Percentiles rank a stretch among this genome's conserved stretches.
Conservation (phyloP, 2,888 invertebrate species). For the Drosophila aldrichi region DNA sequence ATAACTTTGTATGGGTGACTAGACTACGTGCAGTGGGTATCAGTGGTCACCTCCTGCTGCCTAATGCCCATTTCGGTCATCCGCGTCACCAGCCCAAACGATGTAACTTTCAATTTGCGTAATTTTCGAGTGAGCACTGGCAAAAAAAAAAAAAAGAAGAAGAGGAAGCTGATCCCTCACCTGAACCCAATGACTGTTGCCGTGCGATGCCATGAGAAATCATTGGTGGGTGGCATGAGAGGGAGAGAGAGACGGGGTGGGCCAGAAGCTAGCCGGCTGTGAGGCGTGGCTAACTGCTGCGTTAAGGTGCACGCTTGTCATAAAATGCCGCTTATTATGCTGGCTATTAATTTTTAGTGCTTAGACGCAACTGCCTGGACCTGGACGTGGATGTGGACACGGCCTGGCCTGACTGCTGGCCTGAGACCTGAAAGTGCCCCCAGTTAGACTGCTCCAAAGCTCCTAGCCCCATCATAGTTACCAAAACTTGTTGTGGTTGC, state of each 20-base stretch:
- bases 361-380: constrained; percentile 53
- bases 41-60: constrained; percentile 22
- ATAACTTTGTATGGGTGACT: constrained; percentile 46
- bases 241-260: neutral
- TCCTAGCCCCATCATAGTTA: constrained; percentile 15
- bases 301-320: constrained; percentile 78
- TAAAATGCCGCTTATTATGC: constrained; percentile 83
- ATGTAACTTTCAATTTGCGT: constrained; percentile 80
- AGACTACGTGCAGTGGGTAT: neutral
- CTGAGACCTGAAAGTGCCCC: constrained; percentile 11
- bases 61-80: constrained; percentile 52
- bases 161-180: constrained; percentile 73
- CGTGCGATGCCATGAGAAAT: constrained; percentile 62
- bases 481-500: constrained; percentile 40
- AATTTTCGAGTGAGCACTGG: constrained; percentile 66
- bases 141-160: neutral
- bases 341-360: constrained; percentile 82
- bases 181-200: constrained; percentile 72
- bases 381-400: constrained; percentile 3
- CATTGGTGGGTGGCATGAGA: constrained; percentile 9
- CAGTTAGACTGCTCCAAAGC: constrained; percentile 9
- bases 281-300: constrained; percentile 61
- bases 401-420: neutral
- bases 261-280: neutral
- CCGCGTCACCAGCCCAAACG: constrained; percentile 51